Evolutionary conservation across 2,797 vertebrate genomes (phyloP), one percentile per base, ranked within the genome.

Genomic region (Gymnoscopelus microlampas): DNA sequence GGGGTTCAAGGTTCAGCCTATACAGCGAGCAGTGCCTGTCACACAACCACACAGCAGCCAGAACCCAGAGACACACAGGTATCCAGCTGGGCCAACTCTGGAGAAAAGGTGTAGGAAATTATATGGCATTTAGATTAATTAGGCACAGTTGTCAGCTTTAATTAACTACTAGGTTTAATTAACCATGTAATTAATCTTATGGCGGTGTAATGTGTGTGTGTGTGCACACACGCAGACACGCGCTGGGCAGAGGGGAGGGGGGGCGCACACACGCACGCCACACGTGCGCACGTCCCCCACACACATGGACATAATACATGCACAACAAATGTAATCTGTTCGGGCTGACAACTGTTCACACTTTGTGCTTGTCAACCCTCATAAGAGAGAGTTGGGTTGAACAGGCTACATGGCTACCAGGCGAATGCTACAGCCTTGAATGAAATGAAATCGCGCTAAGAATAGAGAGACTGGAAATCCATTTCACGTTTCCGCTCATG

Each of bases 101-200:
- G 84, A 91, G 88, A 89, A 90, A 44, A 93, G 90, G 91, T 92
- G 89, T 89, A 88, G 86, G 89, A 92, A 92, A 92, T 93, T 88
- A 93, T 93, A 93, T 91, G 92, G 91, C 88, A 90, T 93, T 92
- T 93, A 91, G 92, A 94, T 93, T 93, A 91, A 94, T 94, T 94
- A 93, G 90, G 88, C 92, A 92, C 92, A 93, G 89, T 91, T 92
- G 92, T 93, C 91, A 92, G 92, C 91, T 90, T 94, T 94, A 94
- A 94, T 94, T 94, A 94, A 93, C 91, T 91, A 93, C 90, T 87
- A 87, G 86, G 83, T 93, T 93, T 93, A 94, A 94, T 94, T 94
- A 94, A 93, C 83, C 92, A 91, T 92, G 90, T 94, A 94, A 94
- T 94, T 94, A 93, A 93, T 93, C 92, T 92, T 93, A 93, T 89